Conservation (phyloP, 2,888 invertebrate species). For the Nymphalis c-album region DNA sequence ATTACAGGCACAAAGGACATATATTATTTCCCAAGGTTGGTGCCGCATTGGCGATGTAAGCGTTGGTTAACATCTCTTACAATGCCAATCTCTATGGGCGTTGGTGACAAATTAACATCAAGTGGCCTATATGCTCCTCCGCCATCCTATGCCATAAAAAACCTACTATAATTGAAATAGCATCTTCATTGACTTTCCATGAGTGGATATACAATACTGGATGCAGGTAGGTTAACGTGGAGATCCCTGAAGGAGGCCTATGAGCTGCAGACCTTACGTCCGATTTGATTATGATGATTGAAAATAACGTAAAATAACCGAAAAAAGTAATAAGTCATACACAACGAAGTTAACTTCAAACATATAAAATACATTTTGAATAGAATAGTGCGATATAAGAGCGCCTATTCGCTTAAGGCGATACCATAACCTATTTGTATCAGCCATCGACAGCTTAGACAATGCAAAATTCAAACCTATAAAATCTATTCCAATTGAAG, state of each 20-base stretch:
- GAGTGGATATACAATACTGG: too few relatives aligned
- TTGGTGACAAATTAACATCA: too few relatives aligned
- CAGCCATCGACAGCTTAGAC: conserved; percentile 52
- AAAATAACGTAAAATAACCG: background rate
- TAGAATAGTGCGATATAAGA: conserved; percentile 40
- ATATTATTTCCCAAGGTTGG: too few relatives aligned
- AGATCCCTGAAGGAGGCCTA: background rate
- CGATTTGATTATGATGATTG: background rate
- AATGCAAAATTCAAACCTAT: conserved; percentile 55
- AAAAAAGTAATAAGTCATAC: background rate
- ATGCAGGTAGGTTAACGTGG: background rate
- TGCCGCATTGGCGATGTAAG: too few relatives aligned
- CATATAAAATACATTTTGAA: background rate
- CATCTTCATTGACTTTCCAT: too few relatives aligned
- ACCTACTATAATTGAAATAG: too few relatives aligned
- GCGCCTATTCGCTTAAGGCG: conserved; percentile 41
- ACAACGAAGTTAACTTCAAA: background rate
- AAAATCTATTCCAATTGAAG: conserved; percentile 49
- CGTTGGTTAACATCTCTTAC: too few relatives aligned
- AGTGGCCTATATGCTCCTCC: too few relatives aligned
- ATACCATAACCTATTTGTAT: conserved; percentile 52
- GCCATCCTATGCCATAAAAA: too few relatives aligned
- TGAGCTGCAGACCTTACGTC: background rate
- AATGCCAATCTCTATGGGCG: too few relatives aligned
- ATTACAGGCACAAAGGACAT: too few relatives aligned